Percentiles rank a stretch among this genome's conserved stretches.
phyloP scores from a whole-genome alignment of 1,140 invertebrate species.

The Pomacea maculata region DNA sequence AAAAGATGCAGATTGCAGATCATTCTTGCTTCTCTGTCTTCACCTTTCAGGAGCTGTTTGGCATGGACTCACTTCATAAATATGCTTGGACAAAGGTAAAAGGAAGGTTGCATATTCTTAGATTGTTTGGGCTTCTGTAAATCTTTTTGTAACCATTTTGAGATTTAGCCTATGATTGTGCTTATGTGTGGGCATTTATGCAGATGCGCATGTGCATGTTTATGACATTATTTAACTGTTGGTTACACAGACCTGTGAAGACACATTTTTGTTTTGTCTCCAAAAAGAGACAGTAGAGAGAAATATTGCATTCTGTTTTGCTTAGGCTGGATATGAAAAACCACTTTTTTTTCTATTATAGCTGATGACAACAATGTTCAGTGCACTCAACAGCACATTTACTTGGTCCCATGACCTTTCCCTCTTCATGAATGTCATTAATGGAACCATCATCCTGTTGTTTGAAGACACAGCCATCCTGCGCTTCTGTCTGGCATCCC shows the following conservation, averaged over 20 bases:
- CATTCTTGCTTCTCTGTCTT: no score
- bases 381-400: slow-evolving; percentile 98
- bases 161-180: no score
- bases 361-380: slow-evolving; percentile 96
- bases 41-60: slow-evolving; percentile 80
- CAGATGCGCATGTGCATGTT: no score
- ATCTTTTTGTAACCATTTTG: no score
- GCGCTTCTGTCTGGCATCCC: slow-evolving; percentile 94
- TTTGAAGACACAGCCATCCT: slow-evolving; percentile 96
- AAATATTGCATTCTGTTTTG: no score
- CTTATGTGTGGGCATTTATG: no score
- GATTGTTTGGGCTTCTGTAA: not conserved
- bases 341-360: slow-evolving; percentile 61
- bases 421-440: slow-evolving; percentile 96
- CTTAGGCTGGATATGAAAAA: no score
- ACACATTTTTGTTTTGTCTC: not conserved
- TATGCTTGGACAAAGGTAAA: slow-evolving; percentile 91
- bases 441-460: slow-evolving; percentile 95
- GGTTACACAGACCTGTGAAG: not conserved
- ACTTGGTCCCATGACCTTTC: slow-evolving; percentile 97
- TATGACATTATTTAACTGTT: not conserved
- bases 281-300: no score
- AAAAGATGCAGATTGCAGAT: no score
- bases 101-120: not conserved
- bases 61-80: slow-evolving; percentile 96